Evolutionary conservation across 2,888 invertebrate species (phyloP).

Genomic region (Stegophylla sp.): DNA sequence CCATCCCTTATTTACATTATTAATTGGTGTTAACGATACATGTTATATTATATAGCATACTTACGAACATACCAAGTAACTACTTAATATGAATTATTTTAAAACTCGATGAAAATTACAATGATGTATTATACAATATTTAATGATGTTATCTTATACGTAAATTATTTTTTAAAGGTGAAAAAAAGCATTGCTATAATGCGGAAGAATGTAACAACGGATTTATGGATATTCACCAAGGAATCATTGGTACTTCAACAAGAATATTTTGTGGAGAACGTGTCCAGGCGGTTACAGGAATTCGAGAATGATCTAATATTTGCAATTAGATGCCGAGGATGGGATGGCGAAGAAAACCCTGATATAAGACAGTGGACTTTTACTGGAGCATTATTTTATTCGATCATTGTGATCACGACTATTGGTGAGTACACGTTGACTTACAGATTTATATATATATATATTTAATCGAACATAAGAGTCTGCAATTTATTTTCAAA

Average conservation of each 20-base stretch:
- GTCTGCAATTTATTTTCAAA: too few relatives aligned
- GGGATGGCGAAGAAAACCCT: constrained; percentile 79
- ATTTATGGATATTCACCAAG: constrained; percentile 78
- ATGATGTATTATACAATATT: neutral
- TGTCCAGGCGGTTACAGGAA: constrained; percentile 66
- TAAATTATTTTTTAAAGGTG: constrained; percentile 68
- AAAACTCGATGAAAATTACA: too few relatives aligned
- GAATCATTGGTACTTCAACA: constrained; percentile 72
- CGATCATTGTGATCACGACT: constrained; percentile 94
- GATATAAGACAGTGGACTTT: constrained; percentile 79
- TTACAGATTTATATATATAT: too few relatives aligned
- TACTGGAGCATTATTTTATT: constrained; percentile 89
- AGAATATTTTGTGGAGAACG: constrained; percentile 81
- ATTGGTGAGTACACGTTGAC: constrained; percentile 76
- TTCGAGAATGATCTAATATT: constrained; percentile 78
- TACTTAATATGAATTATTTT: too few relatives aligned
- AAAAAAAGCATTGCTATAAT: constrained; percentile 77
- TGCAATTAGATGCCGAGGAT: constrained; percentile 87
- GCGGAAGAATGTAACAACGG: constrained; percentile 77
- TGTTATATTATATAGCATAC: too few relatives aligned
- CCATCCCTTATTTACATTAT: too few relatives aligned
- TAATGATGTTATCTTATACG: neutral
- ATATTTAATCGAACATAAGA: too few relatives aligned
- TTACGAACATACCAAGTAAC: too few relatives aligned
- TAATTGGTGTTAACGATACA: too few relatives aligned